A percentile compares a stretch with the other conserved stretches of the same genome.
phyloP scores from a whole-genome alignment of 37 sponge, comb jelly and placozoan species.

The Tethya wilhelma region DNA sequence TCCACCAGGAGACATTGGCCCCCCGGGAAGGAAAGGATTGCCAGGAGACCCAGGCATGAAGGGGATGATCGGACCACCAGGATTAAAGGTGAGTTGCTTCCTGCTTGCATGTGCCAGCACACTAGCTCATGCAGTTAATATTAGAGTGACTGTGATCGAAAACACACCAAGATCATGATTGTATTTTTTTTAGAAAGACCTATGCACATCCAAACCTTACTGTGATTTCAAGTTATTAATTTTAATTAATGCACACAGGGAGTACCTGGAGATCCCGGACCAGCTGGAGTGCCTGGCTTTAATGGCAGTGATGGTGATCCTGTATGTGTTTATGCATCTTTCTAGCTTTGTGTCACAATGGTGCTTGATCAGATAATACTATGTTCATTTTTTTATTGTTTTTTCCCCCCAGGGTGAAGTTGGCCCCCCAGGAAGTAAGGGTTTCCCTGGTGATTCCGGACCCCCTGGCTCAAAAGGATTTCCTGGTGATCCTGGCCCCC shows the following conservation, averaged over 20 bases:
- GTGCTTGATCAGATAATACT: background rate
- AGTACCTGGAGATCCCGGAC: slow-evolving; percentile 13
- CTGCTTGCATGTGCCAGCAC: too few relatives aligned
- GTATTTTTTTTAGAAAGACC: too few relatives aligned
- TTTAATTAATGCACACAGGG: background rate
- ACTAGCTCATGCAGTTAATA: too few relatives aligned
- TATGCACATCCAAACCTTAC: too few relatives aligned
- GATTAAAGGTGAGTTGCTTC: background rate
- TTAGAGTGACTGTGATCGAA: too few relatives aligned
- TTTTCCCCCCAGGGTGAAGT: background rate
- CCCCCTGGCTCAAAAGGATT: slow-evolving; percentile 3
- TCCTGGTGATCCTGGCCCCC: slow-evolving; percentile 5
- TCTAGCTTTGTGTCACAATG: too few relatives aligned
- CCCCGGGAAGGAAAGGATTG: slow-evolving; percentile 20
- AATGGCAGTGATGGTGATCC: background rate
- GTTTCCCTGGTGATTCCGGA: slow-evolving; percentile 10
- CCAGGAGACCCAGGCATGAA: slow-evolving; percentile 12
- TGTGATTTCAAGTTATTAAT: too few relatives aligned
- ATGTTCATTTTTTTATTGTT: background rate
- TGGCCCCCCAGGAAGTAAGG: slow-evolving; percentile 15
- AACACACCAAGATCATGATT: too few relatives aligned
- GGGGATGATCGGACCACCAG: slow-evolving; percentile 8
- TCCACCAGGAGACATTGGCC: background rate
- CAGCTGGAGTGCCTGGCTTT: background rate
- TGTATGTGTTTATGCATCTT: too few relatives aligned